phyloP scores from a whole-genome alignment of 1,140 invertebrate genomes.

The Drosophila kohkoa region DNA sequence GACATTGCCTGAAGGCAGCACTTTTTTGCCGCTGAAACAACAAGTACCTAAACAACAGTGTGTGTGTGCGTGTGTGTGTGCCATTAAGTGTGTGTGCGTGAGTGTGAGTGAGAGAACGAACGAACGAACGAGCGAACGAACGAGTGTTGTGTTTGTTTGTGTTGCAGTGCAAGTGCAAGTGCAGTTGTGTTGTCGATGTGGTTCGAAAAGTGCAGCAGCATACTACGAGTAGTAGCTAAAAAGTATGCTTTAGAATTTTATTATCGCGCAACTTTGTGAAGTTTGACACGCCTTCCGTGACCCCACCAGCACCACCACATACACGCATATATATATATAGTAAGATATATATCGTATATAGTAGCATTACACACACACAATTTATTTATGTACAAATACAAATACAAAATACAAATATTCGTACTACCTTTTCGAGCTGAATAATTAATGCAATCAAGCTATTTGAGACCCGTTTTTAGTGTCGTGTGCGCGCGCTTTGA shows the following conservation, averaged over 20 bases:
- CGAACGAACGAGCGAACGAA: too few relatives aligned
- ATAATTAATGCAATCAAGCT: conserved; percentile 83
- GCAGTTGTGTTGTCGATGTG: conserved; percentile 55
- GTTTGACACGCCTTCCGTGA: conserved; percentile 62
- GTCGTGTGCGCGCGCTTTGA: conserved; percentile 33
- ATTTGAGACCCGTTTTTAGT: conserved; percentile 59
- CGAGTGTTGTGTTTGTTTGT: conserved; percentile 26
- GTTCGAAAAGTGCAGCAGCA: conserved; percentile 75
- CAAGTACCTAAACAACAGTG: conserved; percentile 62
- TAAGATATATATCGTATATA: background rate
- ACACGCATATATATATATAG: conserved; percentile 3
- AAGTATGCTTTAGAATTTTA: conserved; percentile 77
- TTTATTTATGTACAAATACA: conserved; percentile 7
- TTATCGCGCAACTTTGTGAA: conserved; percentile 64
- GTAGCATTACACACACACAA: background rate
- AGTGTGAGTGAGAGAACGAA: background rate
- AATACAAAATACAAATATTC: conserved; percentile 6
- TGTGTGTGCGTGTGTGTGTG: conserved; percentile 23
- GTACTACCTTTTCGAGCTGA: conserved; percentile 63
- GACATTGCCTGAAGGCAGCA: conserved; percentile 56
- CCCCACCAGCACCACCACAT: conserved; percentile 32
- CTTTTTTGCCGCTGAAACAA: conserved; percentile 73
- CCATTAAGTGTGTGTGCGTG: conserved; percentile 11
- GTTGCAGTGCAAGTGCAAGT: conserved; percentile 20
- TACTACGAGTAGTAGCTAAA: conserved; percentile 60